phyloP scores from a whole-genome alignment of 2,888 invertebrate genomes.

The Phalangium opilio region DNA sequence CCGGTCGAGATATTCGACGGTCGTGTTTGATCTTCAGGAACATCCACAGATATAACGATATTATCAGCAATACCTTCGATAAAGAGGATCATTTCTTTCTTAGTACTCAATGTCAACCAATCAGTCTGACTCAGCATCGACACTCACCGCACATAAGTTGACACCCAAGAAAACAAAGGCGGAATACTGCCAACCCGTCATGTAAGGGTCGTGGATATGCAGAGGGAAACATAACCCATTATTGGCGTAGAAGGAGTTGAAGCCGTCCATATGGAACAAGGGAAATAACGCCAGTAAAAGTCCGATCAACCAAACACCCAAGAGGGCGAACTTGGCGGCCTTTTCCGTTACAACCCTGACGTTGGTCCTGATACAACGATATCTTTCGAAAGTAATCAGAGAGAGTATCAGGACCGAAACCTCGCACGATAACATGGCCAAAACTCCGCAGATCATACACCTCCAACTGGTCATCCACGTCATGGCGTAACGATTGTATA shows the following conservation, averaged over 20 bases:
- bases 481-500: constrained; percentile 42
- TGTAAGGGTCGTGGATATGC: constrained; percentile 49
- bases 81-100: background rate
- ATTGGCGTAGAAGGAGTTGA: constrained; percentile 17
- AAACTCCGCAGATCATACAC: constrained; percentile 45
- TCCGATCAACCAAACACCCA: constrained; percentile 45
- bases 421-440: constrained; percentile 51
- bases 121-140: background rate
- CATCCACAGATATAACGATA: constrained; percentile 42
- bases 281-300: constrained; percentile 47
- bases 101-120: background rate
- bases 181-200: constrained; percentile 53
- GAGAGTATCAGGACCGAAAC: constrained; percentile 50
- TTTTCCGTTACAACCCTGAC: constrained; percentile 16
- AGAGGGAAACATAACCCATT: constrained; percentile 49
- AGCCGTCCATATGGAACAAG: constrained; percentile 39
- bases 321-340: constrained; percentile 36
- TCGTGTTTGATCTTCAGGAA: constrained; percentile 47
- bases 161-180: constrained; percentile 51
- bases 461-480: constrained; percentile 49
- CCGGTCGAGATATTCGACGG: constrained; percentile 26
- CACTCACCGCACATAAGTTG: constrained; percentile 35
- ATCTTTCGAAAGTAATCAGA: constrained; percentile 53
- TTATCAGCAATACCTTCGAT: constrained; percentile 22
- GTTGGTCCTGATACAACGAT: constrained; percentile 18